Evolutionary conservation across 2,888 invertebrate genomes (phyloP), one percentile per base, ranked within the genome.

Genomic region (Lepidocyrtoides sp.): DNA sequence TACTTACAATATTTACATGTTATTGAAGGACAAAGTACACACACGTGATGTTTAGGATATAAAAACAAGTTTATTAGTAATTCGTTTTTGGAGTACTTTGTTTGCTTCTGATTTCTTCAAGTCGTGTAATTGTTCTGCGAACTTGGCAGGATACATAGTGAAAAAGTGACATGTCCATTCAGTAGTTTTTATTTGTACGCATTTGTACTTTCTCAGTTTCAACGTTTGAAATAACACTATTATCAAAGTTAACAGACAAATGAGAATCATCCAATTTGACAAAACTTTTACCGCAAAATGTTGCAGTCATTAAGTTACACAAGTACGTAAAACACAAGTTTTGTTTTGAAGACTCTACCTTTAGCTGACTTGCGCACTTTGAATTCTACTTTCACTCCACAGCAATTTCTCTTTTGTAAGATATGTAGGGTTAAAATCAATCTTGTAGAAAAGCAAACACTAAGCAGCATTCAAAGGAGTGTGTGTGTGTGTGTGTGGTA

Each of bases 241-340:
- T 60, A 60, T 10, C 29, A 32, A 66, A 66, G 32, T n/a, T 29
- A 32, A 29, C 29, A 32, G 32, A 66, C 66, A n/a, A n/a, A 66
- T 66, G 32, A 66, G 32, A 29, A 66, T 66, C 29, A 66, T n/a
- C n/a, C 12, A 29, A 66, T 66, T n/a, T 29, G 66, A 7, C 32
- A 32, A 66, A 66, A 66, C 66, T 66, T 66, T 66, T 32, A 66
- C 66, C 32, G 7, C 32, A 32, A 66, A 66, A 66, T 32, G 66
- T 14, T 66, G 5, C 32, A 29, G 66, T 32, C 66, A 66, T 66
- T 60, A 60, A 60, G 26, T 60, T 26, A 60, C 23, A 60, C 60
- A 60, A 60, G 26, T 8, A 26, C 23, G n/a, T 8, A 60, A 23
- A 7, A 23, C 66, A 32, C n/a, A 66, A 66, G 32, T 66, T 32